Evolutionary conservation across 2,888 invertebrate species (phyloP).

Genomic region (Pterobdella sp.): DNA sequence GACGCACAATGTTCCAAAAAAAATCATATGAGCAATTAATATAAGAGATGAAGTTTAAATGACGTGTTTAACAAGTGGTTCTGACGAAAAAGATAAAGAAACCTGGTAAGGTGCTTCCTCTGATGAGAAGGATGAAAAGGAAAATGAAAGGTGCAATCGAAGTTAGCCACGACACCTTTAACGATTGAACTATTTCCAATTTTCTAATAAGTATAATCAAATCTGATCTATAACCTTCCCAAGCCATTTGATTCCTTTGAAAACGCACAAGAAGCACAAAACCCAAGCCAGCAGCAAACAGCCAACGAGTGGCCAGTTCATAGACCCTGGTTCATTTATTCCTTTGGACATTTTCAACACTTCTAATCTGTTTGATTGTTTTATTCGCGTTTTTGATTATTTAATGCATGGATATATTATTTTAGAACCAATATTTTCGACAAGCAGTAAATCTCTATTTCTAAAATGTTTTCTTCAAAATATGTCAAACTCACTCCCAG

Average conservation of each 20-base stretch:
- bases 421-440: no score
- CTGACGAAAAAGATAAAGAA: no score
- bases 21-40: neutral
- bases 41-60: neutral
- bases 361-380: slow-evolving; percentile 63
- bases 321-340: slow-evolving; percentile 75
- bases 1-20: neutral
- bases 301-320: slow-evolving; percentile 87
- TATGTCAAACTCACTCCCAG: slow-evolving; percentile 89
- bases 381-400: no score
- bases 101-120: slow-evolving; percentile 48
- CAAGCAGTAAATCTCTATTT: neutral
- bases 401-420: no score
- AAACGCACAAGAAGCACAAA: slow-evolving; percentile 93
- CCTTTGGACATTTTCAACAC: slow-evolving; percentile 84
- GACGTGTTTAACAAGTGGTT: no score
- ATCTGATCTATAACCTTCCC: slow-evolving; percentile 69
- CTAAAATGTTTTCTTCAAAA: neutral
- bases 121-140: slow-evolving; percentile 45
- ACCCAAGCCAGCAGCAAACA: slow-evolving; percentile 87
- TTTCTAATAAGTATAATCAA: no score
- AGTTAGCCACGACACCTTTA: slow-evolving; percentile 81
- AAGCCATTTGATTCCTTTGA: slow-evolving; percentile 97
- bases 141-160: slow-evolving; percentile 63
- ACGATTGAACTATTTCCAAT: no score